A percentile compares a stretch with the other conserved stretches of the same genome.
Evolutionary conservation across 2,888 invertebrate species (phyloP).

Genomic region (Lordiphosa andalusiaca): DNA sequence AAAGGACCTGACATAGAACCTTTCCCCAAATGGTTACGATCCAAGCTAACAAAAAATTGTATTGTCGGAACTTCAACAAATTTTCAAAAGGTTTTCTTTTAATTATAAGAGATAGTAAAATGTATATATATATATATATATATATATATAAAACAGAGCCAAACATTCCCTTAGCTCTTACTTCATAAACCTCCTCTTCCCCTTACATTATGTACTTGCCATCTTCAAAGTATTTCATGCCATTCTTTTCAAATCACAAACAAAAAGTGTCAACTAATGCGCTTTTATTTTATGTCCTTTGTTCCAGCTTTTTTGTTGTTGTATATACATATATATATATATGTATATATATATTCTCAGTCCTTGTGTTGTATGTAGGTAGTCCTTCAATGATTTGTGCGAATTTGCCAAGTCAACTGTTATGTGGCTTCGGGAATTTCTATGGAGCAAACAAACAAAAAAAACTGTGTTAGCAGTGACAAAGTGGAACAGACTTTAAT

Average conservation of each 20-base stretch:
- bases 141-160: too few species aligned
- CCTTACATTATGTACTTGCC: too few species aligned
- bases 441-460: neutral
- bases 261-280: conserved; percentile 21
- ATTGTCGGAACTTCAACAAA: too few species aligned
- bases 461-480: conserved; percentile 20
- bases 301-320: conserved; percentile 13
- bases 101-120: too few species aligned
- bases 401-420: conserved; percentile 22
- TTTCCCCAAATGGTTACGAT: too few species aligned
- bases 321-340: too few species aligned
- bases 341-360: neutral
- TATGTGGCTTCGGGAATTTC: conserved; percentile 12
- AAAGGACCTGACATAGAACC: too few species aligned
- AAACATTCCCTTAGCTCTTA: too few species aligned
- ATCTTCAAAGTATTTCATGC: conserved; percentile 1
- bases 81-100: too few species aligned
- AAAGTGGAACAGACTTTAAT: conserved; percentile 8
- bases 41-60: too few species aligned
- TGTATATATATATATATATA: too few species aligned
- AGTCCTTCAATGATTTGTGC: conserved; percentile 8
- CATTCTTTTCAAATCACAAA: conserved; percentile 11
- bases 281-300: conserved; percentile 17
- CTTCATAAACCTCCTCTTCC: too few species aligned
- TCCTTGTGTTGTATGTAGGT: conserved; percentile 1